Conservation (phyloP, 2,797 vertebrate species). For the Agapornis canus region DNA sequence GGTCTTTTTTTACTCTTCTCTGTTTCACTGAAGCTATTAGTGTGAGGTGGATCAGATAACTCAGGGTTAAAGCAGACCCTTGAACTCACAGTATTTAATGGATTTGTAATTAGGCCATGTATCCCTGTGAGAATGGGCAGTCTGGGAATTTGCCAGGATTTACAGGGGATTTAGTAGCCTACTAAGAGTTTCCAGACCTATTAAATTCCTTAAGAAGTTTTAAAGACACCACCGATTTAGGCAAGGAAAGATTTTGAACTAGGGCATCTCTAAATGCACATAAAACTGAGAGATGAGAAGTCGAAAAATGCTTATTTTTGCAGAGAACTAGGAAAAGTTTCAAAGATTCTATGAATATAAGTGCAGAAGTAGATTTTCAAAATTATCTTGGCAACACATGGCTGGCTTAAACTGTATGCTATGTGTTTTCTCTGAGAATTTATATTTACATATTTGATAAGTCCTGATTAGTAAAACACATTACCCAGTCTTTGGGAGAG, state of each 20-base stretch:
- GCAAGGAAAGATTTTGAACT: not conserved
- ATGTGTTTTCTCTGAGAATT: not conserved
- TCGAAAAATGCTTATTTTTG: not conserved
- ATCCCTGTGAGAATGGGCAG: constrained; percentile 46
- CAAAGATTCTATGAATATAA: not conserved
- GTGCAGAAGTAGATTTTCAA: not conserved
- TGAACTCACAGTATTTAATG: constrained; percentile 19
- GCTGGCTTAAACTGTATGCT: not conserved
- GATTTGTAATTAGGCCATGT: constrained; percentile 50
- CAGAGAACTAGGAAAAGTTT: not conserved
- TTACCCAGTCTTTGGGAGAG: not conserved
- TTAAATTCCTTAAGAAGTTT: constrained; percentile 41
- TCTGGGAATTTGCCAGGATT: constrained; percentile 36
- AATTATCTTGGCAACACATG: not conserved
- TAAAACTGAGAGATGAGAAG: not conserved
- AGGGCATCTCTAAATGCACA: not conserved
- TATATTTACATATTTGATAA: not conserved
- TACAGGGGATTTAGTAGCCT: constrained; percentile 49
- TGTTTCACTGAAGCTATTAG: not conserved
- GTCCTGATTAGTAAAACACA: not conserved
- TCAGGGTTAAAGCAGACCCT: constrained; percentile 22
- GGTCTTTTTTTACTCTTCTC: not conserved
- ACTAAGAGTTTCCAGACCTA: constrained; percentile 35
- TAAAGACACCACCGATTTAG: not conserved
- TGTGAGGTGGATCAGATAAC: not conserved